Base-by-base conservation (phyloP, 2,113 vertebrate species). In the Prolemur simus region DNA sequence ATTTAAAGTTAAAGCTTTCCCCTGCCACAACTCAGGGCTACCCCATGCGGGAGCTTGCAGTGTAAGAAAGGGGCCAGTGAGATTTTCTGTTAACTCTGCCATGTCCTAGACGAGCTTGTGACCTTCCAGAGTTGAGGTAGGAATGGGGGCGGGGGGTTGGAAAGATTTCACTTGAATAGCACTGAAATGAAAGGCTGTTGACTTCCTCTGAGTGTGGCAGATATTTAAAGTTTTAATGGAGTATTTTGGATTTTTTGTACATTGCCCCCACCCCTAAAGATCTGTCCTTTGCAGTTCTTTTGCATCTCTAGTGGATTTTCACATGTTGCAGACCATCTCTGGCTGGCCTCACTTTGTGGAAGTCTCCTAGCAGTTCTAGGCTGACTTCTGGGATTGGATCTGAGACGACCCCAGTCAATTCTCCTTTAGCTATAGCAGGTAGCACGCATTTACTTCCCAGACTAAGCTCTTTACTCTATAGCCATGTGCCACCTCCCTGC, bases 291-390 rank as follows among this genome's bases (percentile, higher is more conserved):
- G 7, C 3, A 54, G 5, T 47, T 94, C 54, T 13, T 84, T 87
- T 92, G 47, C 20, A 56, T 85, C 17, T 39, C 82, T 42, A 69
- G 20, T 86, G 14, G 29, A 83, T 81, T 93, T 89, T 64, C 60
- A 82, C 10, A 81, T 34, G 20, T 68, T 68, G 25, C 4, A 20
- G n/a, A 63, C 73, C 47, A 91, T 17, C 4, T 87, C 29, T 39
- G 42, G 12, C 49, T 60, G 58, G 5, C 39, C 71, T 94, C 42
- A 49, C 47, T 64, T 73, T 68, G 32, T 47, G 8, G 0, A 87
- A 42, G 69, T 83, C 63, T 66, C 12, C 25, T n/a, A 29, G 21
- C 3, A 87, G 47, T 34, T 68, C 82, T 82, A 91, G 45, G 45
- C 11, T 47, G 39, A 78, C n/a, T 15, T 88, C 45, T 74, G 27